phyloP scores from a whole-genome alignment of 1,140 invertebrate genomes.

The Bicyclus anynana region DNA sequence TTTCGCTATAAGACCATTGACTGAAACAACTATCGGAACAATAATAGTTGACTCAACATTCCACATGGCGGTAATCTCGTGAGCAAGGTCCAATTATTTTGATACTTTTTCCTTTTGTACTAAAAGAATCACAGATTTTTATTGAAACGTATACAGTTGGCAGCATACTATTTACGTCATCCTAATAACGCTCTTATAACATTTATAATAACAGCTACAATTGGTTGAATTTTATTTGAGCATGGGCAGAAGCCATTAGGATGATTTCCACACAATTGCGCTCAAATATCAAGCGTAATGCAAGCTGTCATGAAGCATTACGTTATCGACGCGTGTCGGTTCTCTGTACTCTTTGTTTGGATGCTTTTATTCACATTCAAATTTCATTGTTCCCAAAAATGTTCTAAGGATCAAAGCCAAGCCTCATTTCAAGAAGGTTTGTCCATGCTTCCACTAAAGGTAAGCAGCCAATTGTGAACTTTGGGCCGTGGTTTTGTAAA shows the following conservation, averaged over 20 bases:
- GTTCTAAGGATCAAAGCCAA: too few relatives aligned
- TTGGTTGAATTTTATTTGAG: background rate
- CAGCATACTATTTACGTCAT: background rate
- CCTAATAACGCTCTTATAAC: background rate
- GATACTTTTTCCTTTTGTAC: constrained; percentile 1
- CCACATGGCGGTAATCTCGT: too few relatives aligned
- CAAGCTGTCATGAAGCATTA: constrained; percentile 3
- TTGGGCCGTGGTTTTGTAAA: too few relatives aligned
- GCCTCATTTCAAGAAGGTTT: too few relatives aligned
- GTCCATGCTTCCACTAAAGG: too few relatives aligned
- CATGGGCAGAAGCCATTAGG: background rate
- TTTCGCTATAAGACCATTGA: too few relatives aligned
- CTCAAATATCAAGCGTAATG: constrained; percentile 4
- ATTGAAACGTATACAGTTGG: background rate
- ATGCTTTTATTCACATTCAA: background rate
- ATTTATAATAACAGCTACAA: background rate
- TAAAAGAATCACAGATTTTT: background rate
- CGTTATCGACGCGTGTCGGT: background rate
- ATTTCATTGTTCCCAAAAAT: background rate
- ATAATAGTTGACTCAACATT: too few relatives aligned
- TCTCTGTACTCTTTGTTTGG: background rate
- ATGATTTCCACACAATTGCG: background rate
- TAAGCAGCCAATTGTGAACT: too few relatives aligned
- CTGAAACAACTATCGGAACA: too few relatives aligned
- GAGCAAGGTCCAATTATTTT: background rate